phyloP scores from a whole-genome alignment of 2,888 invertebrate genomes.

The Bugula neritina region DNA sequence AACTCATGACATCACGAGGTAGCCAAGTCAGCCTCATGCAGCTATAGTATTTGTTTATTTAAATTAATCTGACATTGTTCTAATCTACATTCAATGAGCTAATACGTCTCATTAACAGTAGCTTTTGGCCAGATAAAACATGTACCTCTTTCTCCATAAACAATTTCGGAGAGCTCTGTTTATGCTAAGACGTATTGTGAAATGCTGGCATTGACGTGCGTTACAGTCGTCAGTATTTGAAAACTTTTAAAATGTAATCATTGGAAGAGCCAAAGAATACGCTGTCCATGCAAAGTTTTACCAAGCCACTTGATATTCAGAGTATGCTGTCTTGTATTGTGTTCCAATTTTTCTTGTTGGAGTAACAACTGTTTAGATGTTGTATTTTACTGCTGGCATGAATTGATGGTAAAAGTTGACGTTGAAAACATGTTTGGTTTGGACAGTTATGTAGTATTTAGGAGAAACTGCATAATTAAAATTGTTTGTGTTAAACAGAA shows the following conservation, averaged over 20 bases:
- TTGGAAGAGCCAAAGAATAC: background rate
- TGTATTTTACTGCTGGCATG: too few relatives aligned
- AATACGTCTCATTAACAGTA: background rate
- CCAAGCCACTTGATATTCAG: too few relatives aligned
- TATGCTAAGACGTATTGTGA: background rate
- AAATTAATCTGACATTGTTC: background rate
- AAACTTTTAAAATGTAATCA: background rate
- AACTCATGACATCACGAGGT: too few relatives aligned
- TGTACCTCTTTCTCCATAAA: background rate
- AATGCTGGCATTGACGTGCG: background rate
- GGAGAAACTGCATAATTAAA: too few relatives aligned
- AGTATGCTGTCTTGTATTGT: too few relatives aligned
- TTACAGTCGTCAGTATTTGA: background rate
- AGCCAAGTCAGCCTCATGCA: background rate
- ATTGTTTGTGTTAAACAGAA: too few relatives aligned
- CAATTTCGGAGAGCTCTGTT: background rate
- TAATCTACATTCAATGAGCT: background rate
- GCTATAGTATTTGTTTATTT: background rate
- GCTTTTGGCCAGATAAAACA: background rate
- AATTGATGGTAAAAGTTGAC: too few relatives aligned
- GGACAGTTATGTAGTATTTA: too few relatives aligned
- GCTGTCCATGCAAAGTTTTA: too few relatives aligned
- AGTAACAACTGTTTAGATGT: too few relatives aligned
- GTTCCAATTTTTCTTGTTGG: too few relatives aligned
- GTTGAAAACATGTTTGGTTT: too few relatives aligned